Evolutionary conservation across 2,888 invertebrate genomes (phyloP).

Genomic region (Synanthedon vespiformis): DNA sequence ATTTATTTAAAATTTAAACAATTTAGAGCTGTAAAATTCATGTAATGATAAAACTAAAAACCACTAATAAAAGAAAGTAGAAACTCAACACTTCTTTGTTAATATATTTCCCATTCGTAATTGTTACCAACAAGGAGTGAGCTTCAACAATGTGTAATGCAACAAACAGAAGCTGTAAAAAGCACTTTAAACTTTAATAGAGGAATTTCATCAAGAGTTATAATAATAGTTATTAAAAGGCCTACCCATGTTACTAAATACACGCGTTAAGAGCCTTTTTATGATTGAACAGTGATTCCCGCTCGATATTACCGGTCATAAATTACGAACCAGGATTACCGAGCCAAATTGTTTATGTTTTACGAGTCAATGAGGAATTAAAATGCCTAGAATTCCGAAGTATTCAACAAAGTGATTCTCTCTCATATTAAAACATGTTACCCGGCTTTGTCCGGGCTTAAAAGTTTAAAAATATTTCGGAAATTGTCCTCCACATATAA

Average conservation of each 20-base stretch:
- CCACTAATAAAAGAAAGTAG: no score
- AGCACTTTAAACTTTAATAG: conserved; percentile 32
- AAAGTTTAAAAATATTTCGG: no score
- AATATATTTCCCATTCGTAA: no score
- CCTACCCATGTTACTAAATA: conserved; percentile 57
- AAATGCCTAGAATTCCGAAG: neutral
- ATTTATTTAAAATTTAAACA: no score
- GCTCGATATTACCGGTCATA: conserved; percentile 52
- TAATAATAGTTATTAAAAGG: conserved; percentile 67
- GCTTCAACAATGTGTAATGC: neutral
- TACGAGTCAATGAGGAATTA: neutral
- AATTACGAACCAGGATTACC: conserved; percentile 50
- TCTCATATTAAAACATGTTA: no score
- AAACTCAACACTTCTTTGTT: no score
- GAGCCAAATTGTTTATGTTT: conserved; percentile 57
- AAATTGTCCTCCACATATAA: no score
- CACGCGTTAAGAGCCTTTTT: conserved; percentile 57
- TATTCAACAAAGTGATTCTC: neutral
- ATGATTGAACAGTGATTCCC: conserved; percentile 63
- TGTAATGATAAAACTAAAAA: no score
- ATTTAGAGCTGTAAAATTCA: no score
- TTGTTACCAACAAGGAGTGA: neutral
- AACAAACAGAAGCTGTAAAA: conserved; percentile 22
- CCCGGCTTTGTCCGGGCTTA: no score
- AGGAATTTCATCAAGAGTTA: conserved; percentile 53